phyloP scores from a whole-genome alignment of 1,140 invertebrate genomes.

The Drosophila funebris region DNA sequence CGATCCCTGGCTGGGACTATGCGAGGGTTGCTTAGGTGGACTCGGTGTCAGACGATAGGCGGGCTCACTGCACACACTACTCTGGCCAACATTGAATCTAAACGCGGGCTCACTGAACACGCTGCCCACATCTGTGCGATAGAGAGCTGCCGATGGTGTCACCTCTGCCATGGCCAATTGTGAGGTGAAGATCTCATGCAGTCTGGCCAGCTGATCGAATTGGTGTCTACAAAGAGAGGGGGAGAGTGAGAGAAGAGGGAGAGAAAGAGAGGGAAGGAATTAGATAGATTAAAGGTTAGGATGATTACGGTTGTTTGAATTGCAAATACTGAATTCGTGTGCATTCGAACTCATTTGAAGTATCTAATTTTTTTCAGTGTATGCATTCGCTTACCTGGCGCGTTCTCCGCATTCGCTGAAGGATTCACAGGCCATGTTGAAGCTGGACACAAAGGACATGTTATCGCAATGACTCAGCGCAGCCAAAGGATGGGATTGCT shows the following conservation, averaged over 20 bases:
- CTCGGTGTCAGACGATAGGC: constrained; percentile 82
- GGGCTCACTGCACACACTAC: constrained; percentile 87
- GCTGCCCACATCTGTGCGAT: constrained; percentile 88
- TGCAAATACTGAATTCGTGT: too few relatives aligned
- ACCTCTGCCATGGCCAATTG: constrained; percentile 89
- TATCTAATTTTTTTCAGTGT: too few relatives aligned
- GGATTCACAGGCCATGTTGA: constrained; percentile 89
- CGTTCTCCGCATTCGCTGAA: constrained; percentile 83
- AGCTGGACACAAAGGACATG: constrained; percentile 93
- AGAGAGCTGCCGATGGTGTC: constrained; percentile 85
- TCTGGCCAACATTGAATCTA: constrained; percentile 88
- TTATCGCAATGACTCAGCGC: constrained; percentile 94
- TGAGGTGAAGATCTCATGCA: constrained; percentile 88
- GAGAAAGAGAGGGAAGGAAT: too few relatives aligned
- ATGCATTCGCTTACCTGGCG: constrained; percentile 68
- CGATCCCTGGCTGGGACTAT: constrained; percentile 81
- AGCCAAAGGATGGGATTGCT: constrained; percentile 90
- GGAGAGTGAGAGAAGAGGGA: constrained; percentile 83
- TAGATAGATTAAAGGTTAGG: neutral
- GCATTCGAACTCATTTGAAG: too few relatives aligned
- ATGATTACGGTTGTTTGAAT: too few relatives aligned
- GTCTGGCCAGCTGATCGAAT: constrained; percentile 88
- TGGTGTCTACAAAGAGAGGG: constrained; percentile 84
- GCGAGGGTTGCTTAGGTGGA: constrained; percentile 79
- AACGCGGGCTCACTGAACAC: constrained; percentile 93